These are phyloP conservation scores for Drosophila equinoxialis DNA, from an alignment of 1,140 invertebrate genomes.

Conservation along the genomic window DNA sequence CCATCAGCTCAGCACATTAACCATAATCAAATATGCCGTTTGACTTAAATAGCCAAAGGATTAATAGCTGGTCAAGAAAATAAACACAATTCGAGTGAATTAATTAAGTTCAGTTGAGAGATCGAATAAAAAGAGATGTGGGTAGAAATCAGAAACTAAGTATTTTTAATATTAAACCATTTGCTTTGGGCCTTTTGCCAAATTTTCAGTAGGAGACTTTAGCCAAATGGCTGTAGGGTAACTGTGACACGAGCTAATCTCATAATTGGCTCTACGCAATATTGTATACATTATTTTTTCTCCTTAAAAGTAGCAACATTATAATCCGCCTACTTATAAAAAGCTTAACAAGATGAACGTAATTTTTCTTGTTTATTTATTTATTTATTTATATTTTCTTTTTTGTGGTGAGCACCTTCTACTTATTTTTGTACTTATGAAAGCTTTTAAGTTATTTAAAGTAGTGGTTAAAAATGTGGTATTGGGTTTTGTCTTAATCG, in stretches of 20 bases:
- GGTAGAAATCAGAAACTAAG: too few species aligned
- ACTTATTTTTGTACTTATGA: neutral
- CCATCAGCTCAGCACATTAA: neutral
- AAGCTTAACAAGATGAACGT: slow-evolving; percentile 4
- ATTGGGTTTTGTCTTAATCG: too few species aligned
- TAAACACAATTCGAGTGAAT: slow-evolving; percentile 3
- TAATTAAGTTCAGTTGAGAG: neutral
- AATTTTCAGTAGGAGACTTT: neutral
- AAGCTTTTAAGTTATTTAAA: neutral
- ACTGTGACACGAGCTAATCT: slow-evolving; percentile 5
- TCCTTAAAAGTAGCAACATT: neutral
- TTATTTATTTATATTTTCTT: neutral
- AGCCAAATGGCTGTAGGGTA: neutral
- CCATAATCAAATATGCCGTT: slow-evolving; percentile 15
- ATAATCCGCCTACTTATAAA: slow-evolving; percentile 9
- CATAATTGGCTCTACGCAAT: slow-evolving; percentile 6
- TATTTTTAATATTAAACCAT: neutral
- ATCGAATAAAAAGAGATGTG: too few species aligned
- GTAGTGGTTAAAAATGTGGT: neutral
- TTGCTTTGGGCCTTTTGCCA: neutral
- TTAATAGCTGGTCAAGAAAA: slow-evolving; percentile 1
- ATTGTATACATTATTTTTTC: neutral
- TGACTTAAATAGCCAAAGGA: slow-evolving; percentile 8
- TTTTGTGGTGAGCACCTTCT: neutral
- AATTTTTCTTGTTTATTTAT: neutral